Base-by-base conservation (phyloP, 2,797 vertebrate species). In the Alouatta caraya region DNA sequence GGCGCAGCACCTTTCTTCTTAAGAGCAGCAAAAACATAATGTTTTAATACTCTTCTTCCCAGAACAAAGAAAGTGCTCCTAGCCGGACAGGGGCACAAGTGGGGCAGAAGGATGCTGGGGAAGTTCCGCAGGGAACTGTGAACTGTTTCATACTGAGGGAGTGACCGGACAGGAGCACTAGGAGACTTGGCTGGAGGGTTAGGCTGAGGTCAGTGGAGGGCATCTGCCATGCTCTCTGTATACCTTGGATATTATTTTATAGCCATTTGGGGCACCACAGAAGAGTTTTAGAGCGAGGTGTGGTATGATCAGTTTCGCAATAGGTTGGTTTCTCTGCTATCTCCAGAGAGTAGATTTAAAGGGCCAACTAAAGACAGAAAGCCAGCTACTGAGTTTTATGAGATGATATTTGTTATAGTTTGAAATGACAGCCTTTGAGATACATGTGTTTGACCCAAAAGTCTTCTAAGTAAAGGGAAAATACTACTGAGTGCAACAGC, bases 331-430 rank as follows among this genome's bases (percentile, higher is more conserved):
- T 96, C 73, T 79, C 73, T 83, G 50, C 30, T 85, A 0, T 24
- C 46, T 61, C 8, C 93, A 37, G 61, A 94, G 46, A 92, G 81
- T 42, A 39, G 85, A 30, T 76, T 76, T 14, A 26, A 73, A 24
- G 37, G 11, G 26, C 37, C 28, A 26, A 52, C 44, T 61, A 85
- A 86, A 82, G 85, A 67, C 42, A 76, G 37, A 67, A 92, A 42
- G 39, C 39, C 8, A 79, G 59, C 79, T 90, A 92, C 6, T 84
- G 30, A 76, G 30, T 88, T 93, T 80, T 80, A 28, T 61, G 57
- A 96, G n/a, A 28, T 50, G 79, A 93, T 94, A 79, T 64, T 37
- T 75, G 86, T 94, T 87, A 39, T 50, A 81, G 86, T 92, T 96
- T 87, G 57, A 94, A 93, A 72, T 88, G 64, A 82, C 30, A 85